Base-by-base conservation (phyloP, 2,888 invertebrate genomes). In the Liopterus haemorrhoidalis region DNA sequence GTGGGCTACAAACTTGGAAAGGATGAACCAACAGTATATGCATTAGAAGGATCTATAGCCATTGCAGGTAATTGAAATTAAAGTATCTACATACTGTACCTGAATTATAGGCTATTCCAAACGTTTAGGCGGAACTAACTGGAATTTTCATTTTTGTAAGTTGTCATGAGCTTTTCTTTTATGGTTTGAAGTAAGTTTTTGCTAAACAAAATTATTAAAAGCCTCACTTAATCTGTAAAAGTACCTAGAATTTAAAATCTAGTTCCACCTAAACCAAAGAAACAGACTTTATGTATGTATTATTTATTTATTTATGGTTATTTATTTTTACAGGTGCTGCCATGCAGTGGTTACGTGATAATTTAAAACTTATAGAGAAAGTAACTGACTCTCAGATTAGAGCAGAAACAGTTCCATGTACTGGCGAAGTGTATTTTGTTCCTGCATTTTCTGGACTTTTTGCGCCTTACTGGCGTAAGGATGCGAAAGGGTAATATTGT, bases 361-460 rank as follows among this genome's bases (percentile, higher is more conserved):
- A 90, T 60, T 69, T 97, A 50, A 78, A 81, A 51, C 75, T 97
- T 35, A 73, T 90, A 49, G 70, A 73, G 49, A 76, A 78, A 52
- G 73, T 82, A 20, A 67, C 72, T 18, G 82, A 88, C 58, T 76
- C 79, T 55, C 89, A 81, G 65, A 68, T 70, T 1, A 64, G 85
- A 45, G 83, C 85, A 2, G 66, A 71, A 37, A 64, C 68, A 35
- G 82, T 81, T 1, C 70, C 71, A 36, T 70, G 71, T 55, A 74
- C 78, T 1, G 86, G 87, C 25, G 92, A 87, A 57, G 85, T 95
- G 53, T 89, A 87, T 65, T 95, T 97, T 70, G 94, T 97, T 6
- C 95, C 96, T n/a, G 95, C 95, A 4, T 95, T 97, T 70, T 90
- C 91, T 52, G 97, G 96, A 0, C 71, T 97, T 4, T 95, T 91